Evolutionary conservation across 1,140 invertebrate species (phyloP), one percentile per base, ranked within the genome.

Genomic region (Anadara kagoshimensis): DNA sequence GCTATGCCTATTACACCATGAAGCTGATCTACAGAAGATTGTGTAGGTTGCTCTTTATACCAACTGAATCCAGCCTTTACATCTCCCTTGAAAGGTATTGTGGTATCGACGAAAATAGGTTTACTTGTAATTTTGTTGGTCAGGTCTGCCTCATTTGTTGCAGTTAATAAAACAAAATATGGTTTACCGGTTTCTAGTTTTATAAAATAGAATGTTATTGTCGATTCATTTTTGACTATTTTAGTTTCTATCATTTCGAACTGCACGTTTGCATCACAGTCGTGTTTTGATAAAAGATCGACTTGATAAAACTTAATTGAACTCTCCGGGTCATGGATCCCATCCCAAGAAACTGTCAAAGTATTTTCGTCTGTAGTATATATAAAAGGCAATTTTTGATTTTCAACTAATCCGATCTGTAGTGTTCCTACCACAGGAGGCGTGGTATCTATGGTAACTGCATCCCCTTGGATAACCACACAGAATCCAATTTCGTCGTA

Each of bases 311-410:
- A n/a, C n/a, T n/a, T n/a, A 14, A 81, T 61, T 22, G 56, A 51
- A 69, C 73, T 78, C 53, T 81, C 76, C 0, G 58, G 41, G 47
- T 81, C 79, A 0, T n/a, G 12, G 62, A 73, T 65, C 10, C 58
- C 26, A n/a, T 62, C 16, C 77, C 73, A 79, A 0, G 63, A 12
- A 1, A 76, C 36, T 5, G 22, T 16, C 10, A 79, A 43, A 22
- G 5, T 66, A 0, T 58, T 22, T 20, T 12, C 29, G 47, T 67
- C 51, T 44, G 47, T 43, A 18, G 73, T 62, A 65, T 59, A 76
- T 20, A 47, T 26, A 5, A 51, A 43, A 12, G 29, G 43, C 8
- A 79, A n/a, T n/a, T n/a, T n/a, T n/a, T n/a, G n/a, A n/a, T n/a
- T n/a, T n/a, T n/a, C n/a, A n/a, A n/a, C n/a, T n/a, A n/a, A n/a